Evolutionary conservation across 2,113 vertebrate species (phyloP), one percentile per base, ranked within the genome.

Genomic region (Pseudolaguvia tuberculata): DNA sequence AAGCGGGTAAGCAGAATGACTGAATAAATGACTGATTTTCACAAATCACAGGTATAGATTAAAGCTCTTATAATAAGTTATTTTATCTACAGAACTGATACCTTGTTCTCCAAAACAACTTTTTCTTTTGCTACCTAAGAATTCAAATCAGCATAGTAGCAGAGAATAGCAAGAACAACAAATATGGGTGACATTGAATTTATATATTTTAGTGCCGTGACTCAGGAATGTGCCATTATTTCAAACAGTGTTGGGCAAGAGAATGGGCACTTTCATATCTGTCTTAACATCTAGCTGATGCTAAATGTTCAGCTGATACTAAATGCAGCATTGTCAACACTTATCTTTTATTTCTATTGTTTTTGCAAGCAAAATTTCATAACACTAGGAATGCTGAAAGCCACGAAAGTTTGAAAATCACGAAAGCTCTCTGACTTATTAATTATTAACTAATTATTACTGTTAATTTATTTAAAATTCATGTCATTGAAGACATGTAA

Each of bases 201-300:
- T 68, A 86, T 89, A 82, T 81, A 86, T 89, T 88, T 75, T 67
- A 81, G 87, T 48, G 82, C 17, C 23, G 85, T 86, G 90, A 86
- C 56, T 71, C 86, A 83, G 81, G 86, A 87, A 87, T 85, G 86
- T 86, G 88, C 88, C 79, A 93, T 94, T 93, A 87, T 92, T 84
- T 93, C 92, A 90, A 83, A 91, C 84, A 83, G 83, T 83, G 87
- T 91, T 93, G 94, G 87, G 84, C 85, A 78, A 89, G 86, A 85
- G 87, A 89, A 90, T 89, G 88, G 87, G 88, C 87, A 89, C 88
- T 93, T 92, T 90, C 89, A 90, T 88, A 84, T 90, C 86, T 78
- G 88, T 92, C 93, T 96, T 94, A 94, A 89, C 89, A 87, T 88
- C 90, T 87, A 83, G 80, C 89, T 87, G 76, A 79, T 51, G 77